phyloP scores from a whole-genome alignment of 2,113 vertebrate species.

The Stigmatopora nigra region DNA sequence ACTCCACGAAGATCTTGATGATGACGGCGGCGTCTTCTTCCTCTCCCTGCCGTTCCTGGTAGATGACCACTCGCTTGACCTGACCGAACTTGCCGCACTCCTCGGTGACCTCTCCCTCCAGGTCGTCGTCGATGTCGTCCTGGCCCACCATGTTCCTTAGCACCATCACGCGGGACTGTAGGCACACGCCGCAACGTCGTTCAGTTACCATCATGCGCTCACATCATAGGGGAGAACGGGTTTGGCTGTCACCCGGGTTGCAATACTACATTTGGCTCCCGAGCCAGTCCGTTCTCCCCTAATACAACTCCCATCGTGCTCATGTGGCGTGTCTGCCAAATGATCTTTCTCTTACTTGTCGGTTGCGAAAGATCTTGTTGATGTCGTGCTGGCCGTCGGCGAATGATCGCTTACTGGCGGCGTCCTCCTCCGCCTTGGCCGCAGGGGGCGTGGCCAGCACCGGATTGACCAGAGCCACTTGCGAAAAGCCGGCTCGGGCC shows the following conservation, averaged over 20 bases:
- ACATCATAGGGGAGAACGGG: too few relatives aligned
- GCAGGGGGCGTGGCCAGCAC: slow-evolving; percentile 87
- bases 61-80: slow-evolving; percentile 95
- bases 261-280: too few relatives aligned
- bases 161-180: slow-evolving; percentile 96
- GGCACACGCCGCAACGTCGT: neutral
- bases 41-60: slow-evolving; percentile 96
- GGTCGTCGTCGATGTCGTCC: slow-evolving; percentile 92
- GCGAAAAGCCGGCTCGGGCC: slow-evolving; percentile 86
- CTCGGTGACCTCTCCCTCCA: slow-evolving; percentile 94
- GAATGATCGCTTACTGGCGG: slow-evolving; percentile 27
- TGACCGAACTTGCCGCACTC: slow-evolving; percentile 95
- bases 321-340: neutral
- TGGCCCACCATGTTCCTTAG: slow-evolving; percentile 98
- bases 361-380: slow-evolving; percentile 1
- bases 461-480: slow-evolving; percentile 92
- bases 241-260: too few relatives aligned
- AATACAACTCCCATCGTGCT: too few relatives aligned
- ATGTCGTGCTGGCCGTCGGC: neutral
- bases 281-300: too few relatives aligned
- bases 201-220: neutral
- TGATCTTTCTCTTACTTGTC: neutral
- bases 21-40: slow-evolving; percentile 96
- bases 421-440: slow-evolving; percentile 79
- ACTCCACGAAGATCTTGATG: slow-evolving; percentile 98